phyloP scores from a whole-genome alignment of 2,113 vertebrate species.

The Ophiodon elongatus region DNA sequence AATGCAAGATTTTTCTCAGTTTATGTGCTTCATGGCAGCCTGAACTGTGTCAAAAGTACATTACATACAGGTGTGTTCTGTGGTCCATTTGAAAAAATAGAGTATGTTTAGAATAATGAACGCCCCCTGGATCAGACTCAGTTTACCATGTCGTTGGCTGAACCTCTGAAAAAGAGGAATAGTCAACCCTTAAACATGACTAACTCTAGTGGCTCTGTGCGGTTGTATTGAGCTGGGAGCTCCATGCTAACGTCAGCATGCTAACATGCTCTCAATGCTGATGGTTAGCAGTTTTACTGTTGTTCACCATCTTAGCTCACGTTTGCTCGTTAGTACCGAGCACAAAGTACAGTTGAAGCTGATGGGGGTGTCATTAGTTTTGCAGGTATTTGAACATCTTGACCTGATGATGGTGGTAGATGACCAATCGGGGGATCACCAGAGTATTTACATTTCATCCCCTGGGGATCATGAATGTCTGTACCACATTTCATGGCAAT shows the following conservation, averaged over 20 bases:
- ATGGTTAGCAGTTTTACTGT: too few species aligned
- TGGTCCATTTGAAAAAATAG: neutral
- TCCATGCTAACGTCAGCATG: too few species aligned
- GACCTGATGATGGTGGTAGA: neutral
- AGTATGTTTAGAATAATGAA: neutral
- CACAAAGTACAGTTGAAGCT: too few species aligned
- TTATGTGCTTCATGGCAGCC: neutral
- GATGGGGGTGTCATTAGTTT: too few species aligned
- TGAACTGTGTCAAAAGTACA: neutral
- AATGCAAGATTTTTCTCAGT: neutral
- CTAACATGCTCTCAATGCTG: too few species aligned
- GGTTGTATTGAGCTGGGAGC: too few species aligned
- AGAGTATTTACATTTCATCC: neutral
- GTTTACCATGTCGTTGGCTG: neutral
- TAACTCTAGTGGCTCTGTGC: too few species aligned
- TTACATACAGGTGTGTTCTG: neutral
- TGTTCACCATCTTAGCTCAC: too few species aligned
- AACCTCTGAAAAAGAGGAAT: neutral
- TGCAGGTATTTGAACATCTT: too few species aligned
- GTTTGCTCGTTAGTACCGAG: too few species aligned
- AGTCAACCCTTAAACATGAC: too few species aligned
- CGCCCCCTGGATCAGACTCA: neutral
- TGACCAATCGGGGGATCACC: neutral
- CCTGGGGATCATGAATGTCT: neutral
- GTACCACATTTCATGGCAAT: neutral